phyloP scores from a whole-genome alignment of 1,140 invertebrate species.

The Drosophila nasuta region DNA sequence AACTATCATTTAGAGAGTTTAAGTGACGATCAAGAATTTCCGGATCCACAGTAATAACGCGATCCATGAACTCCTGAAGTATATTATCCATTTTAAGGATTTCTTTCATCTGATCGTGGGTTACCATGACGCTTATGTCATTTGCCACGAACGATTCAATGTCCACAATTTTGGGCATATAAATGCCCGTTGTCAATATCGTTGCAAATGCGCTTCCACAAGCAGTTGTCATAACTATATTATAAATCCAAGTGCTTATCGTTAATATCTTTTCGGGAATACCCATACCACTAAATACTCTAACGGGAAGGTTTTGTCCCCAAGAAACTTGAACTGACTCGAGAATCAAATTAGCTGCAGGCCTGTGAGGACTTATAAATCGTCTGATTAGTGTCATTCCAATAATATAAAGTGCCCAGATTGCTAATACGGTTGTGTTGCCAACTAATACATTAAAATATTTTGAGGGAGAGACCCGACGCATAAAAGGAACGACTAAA shows the following conservation, averaged over 20 bases:
- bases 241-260: not conserved
- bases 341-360: not conserved
- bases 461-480: not conserved
- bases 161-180: not conserved
- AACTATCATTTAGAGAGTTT: conserved; percentile 11
- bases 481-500: not conserved
- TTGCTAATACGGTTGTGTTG: too few species aligned
- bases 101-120: too few species aligned
- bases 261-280: not conserved
- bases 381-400: not conserved
- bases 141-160: not conserved
- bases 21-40: conserved; percentile 1
- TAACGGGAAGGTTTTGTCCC: not conserved
- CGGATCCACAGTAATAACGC: not conserved
- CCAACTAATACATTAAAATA: not conserved
- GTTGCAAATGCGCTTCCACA: not conserved
- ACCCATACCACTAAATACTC: not conserved
- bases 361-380: not conserved
- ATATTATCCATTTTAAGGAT: not conserved
- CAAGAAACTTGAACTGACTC: not conserved
- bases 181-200: not conserved
- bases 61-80: not conserved
- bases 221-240: not conserved
- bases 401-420: not conserved
- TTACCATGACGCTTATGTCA: not conserved